phyloP scores from a whole-genome alignment of 2,113 vertebrate species.

The Procapra przewalskii region DNA sequence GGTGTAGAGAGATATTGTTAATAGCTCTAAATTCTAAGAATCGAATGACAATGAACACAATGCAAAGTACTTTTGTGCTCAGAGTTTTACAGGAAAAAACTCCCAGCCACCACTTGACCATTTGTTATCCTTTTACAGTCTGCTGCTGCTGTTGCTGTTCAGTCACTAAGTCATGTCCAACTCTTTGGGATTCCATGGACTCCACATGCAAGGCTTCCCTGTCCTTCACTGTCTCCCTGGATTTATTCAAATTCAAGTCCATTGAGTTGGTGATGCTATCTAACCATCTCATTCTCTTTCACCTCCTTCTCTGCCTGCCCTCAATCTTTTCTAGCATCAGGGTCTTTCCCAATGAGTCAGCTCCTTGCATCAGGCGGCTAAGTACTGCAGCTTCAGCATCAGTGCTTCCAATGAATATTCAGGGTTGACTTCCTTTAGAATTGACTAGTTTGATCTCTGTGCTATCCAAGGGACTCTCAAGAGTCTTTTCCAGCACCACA shows the following conservation, averaged over 20 bases:
- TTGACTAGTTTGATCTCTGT: not conserved
- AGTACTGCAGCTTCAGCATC: not conserved
- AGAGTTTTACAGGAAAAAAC: not conserved
- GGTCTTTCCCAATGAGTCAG: not conserved
- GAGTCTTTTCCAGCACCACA: not conserved
- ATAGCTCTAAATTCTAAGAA: not conserved
- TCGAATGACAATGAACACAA: not conserved
- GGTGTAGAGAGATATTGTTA: not conserved
- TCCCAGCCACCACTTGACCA: not conserved
- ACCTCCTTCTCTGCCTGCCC: not conserved
- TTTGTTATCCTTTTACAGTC: not conserved
- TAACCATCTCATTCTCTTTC: not conserved
- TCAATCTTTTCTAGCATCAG: not conserved
- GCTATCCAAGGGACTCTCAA: not conserved
- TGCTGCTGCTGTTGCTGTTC: not conserved
- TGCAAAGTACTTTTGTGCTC: not conserved
- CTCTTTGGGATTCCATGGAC: not conserved
- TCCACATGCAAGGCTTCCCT: not conserved
- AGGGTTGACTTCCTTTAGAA: not conserved
- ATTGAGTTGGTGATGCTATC: not conserved
- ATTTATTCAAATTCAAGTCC: not conserved
- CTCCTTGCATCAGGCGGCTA: not conserved
- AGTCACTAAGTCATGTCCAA: not conserved
- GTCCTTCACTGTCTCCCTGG: not conserved
- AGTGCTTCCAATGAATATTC: not conserved